These are phyloP conservation scores for Tenualosa thibaudeaui DNA, from an alignment of 2,797 vertebrate species.

Conservation along the genomic window DNA sequence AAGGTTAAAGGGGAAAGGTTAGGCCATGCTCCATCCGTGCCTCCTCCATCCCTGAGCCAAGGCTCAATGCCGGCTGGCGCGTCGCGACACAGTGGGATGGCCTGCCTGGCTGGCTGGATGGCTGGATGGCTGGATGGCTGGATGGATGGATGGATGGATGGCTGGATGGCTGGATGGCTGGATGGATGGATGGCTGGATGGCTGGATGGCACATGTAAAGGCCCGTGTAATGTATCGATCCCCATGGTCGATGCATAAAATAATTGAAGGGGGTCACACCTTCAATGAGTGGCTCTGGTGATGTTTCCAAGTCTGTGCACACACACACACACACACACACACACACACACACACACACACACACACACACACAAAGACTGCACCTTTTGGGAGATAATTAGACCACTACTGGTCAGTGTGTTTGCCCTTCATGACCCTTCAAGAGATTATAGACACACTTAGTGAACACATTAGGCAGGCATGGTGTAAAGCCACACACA, in stretches of 20 bases:
- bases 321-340: background rate
- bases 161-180: too few species aligned
- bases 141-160: too few species aligned
- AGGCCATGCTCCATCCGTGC: background rate
- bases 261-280: constrained; percentile 23
- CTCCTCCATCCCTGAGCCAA: background rate
- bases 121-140: background rate
- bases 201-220: constrained; percentile 15
- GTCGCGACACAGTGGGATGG: background rate
- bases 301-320: background rate
- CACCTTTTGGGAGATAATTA: background rate
- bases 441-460: background rate
- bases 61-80: background rate
- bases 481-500: background rate
- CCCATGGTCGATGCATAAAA: background rate
- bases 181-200: background rate
- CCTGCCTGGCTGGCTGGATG: background rate
- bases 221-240: constrained; percentile 9
- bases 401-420: background rate
- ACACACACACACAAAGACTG: background rate
- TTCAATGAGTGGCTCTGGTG: background rate
- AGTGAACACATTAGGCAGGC: background rate
- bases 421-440: background rate
- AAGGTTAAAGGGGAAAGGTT: background rate
- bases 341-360: background rate